Conservation (phyloP, 2,797 vertebrate genomes). For the Galagoides demidoff region DNA sequence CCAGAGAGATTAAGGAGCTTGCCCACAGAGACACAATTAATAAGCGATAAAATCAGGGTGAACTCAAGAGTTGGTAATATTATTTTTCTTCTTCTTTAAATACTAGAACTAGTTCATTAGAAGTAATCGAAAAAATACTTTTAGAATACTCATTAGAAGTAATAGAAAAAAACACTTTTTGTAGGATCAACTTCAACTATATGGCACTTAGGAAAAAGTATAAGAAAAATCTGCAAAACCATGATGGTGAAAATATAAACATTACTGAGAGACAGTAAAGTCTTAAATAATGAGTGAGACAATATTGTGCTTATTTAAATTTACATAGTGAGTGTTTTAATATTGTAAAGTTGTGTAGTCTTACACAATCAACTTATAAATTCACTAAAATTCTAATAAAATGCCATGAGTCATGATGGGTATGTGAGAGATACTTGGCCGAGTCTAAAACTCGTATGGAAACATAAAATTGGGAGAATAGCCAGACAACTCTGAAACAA, state of each 20-base stretch:
- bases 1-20: neutral
- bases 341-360: neutral
- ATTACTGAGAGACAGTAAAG: neutral
- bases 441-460: neutral
- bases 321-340: neutral
- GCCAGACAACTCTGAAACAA: slow-evolving; percentile 11
- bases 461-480: neutral
- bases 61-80: neutral
- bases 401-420: neutral
- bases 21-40: neutral
- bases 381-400: neutral
- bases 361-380: neutral
- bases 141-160: too few relatives aligned
- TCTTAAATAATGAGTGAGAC: slow-evolving; percentile 31
- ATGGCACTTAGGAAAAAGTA: neutral
- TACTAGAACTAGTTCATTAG: neutral
- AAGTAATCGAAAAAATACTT: neutral
- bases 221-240: neutral
- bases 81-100: neutral
- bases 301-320: slow-evolving; percentile 28
- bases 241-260: slow-evolving; percentile 9
- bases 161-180: neutral
- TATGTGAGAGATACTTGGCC: neutral
- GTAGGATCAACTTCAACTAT: neutral
- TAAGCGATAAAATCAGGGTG: neutral